Percentiles rank a stretch among this genome's conserved stretches.
These are phyloP conservation scores for Cabera pusaria DNA, from an alignment of 2,888 invertebrate genomes.

Conservation along the genomic window DNA sequence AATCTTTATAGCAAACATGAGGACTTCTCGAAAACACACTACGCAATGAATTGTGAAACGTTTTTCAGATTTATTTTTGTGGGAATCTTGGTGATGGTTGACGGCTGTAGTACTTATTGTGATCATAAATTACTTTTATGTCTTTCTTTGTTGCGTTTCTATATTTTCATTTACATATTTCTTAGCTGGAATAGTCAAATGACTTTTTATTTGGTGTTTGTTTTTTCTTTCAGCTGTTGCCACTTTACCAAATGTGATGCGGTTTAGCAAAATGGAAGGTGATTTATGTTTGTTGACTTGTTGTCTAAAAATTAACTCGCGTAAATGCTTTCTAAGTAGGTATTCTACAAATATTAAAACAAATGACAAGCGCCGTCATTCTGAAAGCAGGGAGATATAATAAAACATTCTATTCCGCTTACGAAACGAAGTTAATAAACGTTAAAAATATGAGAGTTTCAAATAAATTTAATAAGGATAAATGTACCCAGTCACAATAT, in stretches of 20 bases:
- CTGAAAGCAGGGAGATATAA: too few species aligned
- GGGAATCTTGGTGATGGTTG: constrained; percentile 37
- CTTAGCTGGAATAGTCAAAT: background rate
- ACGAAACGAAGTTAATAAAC: constrained; percentile 6
- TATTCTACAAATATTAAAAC: constrained; percentile 3
- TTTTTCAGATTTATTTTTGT: constrained; percentile 42
- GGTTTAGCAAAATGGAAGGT: too few species aligned
- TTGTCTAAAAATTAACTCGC: too few species aligned
- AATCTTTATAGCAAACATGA: constrained; percentile 55
- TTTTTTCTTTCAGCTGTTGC: too few species aligned
- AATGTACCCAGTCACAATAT: constrained; percentile 42
- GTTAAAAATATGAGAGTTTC: constrained; percentile 16
- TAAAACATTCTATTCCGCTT: background rate
- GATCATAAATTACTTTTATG: constrained; percentile 35
- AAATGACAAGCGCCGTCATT: constrained; percentile 7
- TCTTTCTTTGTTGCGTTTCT: constrained; percentile 27
- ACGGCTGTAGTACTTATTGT: constrained; percentile 23
- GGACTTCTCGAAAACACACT: constrained; percentile 46
- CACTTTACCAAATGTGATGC: too few species aligned
- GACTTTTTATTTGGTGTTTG: too few species aligned
- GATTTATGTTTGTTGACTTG: too few species aligned
- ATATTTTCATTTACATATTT: constrained; percentile 9
- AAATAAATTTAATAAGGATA: constrained; percentile 35
- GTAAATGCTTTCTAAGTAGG: too few species aligned
- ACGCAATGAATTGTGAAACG: constrained; percentile 46